phyloP scores from a whole-genome alignment of 2,113 vertebrate genomes.

The Phrynosoma platyrhinos region DNA sequence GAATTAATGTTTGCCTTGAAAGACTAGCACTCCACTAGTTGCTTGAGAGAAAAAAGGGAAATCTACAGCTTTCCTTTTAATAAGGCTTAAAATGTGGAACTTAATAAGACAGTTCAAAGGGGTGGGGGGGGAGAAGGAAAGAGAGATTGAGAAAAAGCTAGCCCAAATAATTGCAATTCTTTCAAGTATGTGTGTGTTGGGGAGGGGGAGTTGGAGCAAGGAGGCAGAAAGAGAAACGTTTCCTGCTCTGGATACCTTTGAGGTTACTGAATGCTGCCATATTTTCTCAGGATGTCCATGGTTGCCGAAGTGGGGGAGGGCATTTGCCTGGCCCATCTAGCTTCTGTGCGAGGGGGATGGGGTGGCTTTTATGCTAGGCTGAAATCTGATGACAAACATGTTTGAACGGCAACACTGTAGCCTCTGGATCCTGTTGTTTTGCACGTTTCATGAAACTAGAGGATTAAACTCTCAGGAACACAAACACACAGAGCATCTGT shows the following conservation, averaged over 20 bases:
- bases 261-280: slow-evolving; percentile 55
- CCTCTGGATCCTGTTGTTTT: background rate
- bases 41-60: background rate
- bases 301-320: slow-evolving; percentile 35
- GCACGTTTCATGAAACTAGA: background rate
- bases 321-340: slow-evolving; percentile 3
- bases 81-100: slow-evolving; percentile 31
- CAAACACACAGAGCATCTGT: slow-evolving; percentile 2
- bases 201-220: background rate
- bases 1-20: slow-evolving; percentile 43
- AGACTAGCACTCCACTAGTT: background rate
- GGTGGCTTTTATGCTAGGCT: slow-evolving; percentile 40
- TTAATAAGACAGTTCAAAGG: slow-evolving; percentile 22
- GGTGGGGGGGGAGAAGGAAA: background rate
- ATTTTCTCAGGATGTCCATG: slow-evolving; percentile 64
- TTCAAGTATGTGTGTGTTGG: slow-evolving; percentile 5
- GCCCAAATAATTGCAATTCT: slow-evolving; percentile 36
- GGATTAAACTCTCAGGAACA: background rate
- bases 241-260: slow-evolving; percentile 42
- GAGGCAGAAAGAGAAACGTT: slow-evolving; percentile 14
- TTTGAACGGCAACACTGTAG: background rate
- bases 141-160: background rate
- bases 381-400: slow-evolving; percentile 22
- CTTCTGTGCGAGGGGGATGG: slow-evolving; percentile 36
- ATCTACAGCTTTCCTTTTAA: slow-evolving; percentile 17